These are phyloP conservation scores for Andrena trimmerana DNA, from an alignment of 2,888 invertebrate genomes.

Conservation along the genomic window DNA sequence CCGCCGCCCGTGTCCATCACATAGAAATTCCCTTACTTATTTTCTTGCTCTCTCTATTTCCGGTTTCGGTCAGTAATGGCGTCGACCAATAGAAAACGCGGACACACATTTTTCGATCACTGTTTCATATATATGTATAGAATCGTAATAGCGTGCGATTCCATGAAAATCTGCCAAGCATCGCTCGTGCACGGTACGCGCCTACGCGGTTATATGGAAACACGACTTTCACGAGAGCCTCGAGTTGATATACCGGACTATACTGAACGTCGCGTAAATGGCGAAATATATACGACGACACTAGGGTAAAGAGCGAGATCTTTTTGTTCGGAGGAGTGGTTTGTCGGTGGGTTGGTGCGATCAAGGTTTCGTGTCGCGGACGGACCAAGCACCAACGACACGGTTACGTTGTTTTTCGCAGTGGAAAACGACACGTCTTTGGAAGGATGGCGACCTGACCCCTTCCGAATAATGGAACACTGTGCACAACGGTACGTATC, in stretches of 20 bases:
- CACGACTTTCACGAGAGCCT: conserved; percentile 42
- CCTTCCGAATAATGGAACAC: conserved; percentile 82
- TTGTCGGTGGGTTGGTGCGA: conserved; percentile 62
- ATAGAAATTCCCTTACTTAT: too few relatives aligned
- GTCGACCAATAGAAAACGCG: too few relatives aligned
- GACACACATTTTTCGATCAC: too few relatives aligned
- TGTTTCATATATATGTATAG: too few relatives aligned
- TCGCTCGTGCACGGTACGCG: neutral
- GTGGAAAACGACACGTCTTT: conserved; percentile 71
- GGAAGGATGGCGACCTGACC: conserved; percentile 83
- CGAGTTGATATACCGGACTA: conserved; percentile 64
- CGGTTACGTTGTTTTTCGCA: conserved; percentile 62
- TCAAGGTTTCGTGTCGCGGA: conserved; percentile 48
- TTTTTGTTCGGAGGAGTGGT: conserved; percentile 65
- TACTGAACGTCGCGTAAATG: conserved; percentile 78
- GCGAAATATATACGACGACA: conserved; percentile 76
- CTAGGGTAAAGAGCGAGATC: conserved; percentile 68
- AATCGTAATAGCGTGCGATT: conserved; percentile 21
- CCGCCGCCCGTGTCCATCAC: too few relatives aligned
- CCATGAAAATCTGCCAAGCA: conserved; percentile 55
- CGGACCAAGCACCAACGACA: conserved; percentile 49
- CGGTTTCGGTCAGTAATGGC: too few relatives aligned
- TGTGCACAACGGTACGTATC: conserved; percentile 79
- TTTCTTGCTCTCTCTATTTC: too few relatives aligned
- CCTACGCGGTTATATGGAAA: conserved; percentile 41